A percentile compares a stretch with the other conserved stretches of the same genome.
Conservation (phyloP, 2,888 invertebrate species). For the Rotaria sp. region DNA sequence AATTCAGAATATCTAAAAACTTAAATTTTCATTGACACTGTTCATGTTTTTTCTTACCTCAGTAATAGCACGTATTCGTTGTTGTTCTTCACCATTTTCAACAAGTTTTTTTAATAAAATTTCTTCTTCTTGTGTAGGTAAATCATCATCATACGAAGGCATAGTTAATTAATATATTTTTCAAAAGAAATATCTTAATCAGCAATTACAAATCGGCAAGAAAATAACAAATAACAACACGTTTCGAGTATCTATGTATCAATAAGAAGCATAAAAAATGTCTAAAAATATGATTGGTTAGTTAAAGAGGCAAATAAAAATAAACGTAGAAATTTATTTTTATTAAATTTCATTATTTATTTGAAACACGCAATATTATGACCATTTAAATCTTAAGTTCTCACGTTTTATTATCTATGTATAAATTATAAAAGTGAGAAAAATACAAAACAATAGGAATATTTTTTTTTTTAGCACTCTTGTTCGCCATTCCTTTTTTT, state of each 20-base stretch:
- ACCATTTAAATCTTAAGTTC: no score
- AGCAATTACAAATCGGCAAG: not conserved
- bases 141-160: constrained; percentile 9
- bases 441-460: no score
- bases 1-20: no score
- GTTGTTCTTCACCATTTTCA: not conserved
- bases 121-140: constrained; percentile 4
- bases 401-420: no score
- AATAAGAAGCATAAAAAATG: not conserved
- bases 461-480: no score
- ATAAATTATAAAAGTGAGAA: no score
- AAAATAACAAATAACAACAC: constrained; percentile 1
- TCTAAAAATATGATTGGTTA: not conserved
- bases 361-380: no score
- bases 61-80: not conserved
- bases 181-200: not conserved
- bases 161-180: not conserved
- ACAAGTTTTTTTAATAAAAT: not conserved
- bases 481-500: no score
- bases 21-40: no score
- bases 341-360: no score
- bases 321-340: not conserved
- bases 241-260: not conserved
- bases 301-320: not conserved
- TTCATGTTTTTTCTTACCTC: no score